A percentile compares a stretch with the other conserved stretches of the same genome.
Conservation (phyloP, 2,888 invertebrate genomes). For the Flexamia atlantica region DNA sequence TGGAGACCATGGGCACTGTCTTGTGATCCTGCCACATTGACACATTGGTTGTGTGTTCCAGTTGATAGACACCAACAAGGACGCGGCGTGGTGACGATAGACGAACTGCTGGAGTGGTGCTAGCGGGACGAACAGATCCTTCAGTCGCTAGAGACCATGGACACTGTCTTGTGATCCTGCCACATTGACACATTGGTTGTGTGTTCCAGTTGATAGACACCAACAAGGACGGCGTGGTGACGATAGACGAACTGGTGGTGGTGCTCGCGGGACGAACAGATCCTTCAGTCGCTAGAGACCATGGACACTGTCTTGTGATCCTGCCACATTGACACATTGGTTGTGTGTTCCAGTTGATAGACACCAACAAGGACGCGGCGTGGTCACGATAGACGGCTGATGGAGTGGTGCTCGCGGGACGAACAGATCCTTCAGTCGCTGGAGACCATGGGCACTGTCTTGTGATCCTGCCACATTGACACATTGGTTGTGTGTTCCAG, state of each 20-base stretch:
- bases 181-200: slow-evolving; percentile 50
- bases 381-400: slow-evolving; percentile 89
- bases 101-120: slow-evolving; percentile 89
- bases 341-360: slow-evolving; percentile 82
- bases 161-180: no score
- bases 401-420: slow-evolving; percentile 87
- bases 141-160: slow-evolving; percentile 84
- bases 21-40: slow-evolving; percentile 80
- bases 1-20: slow-evolving; percentile 87
- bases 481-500: no score
- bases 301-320: slow-evolving; percentile 87
- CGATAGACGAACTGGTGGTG: slow-evolving; percentile 88
- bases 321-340: no score
- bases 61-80: no score
- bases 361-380: slow-evolving; percentile 88
- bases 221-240: slow-evolving; percentile 89
- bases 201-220: slow-evolving; percentile 84
- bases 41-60: no score
- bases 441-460: slow-evolving; percentile 86
- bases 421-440: slow-evolving; percentile 83
- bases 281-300: slow-evolving; percentile 83
- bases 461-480: slow-evolving; percentile 80
- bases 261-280: slow-evolving; percentile 85
- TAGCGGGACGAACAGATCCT: slow-evolving; percentile 84
- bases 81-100: slow-evolving; percentile 89